Base-by-base conservation (phyloP, 2,797 vertebrate genomes). In the Etheostoma perlongum region DNA sequence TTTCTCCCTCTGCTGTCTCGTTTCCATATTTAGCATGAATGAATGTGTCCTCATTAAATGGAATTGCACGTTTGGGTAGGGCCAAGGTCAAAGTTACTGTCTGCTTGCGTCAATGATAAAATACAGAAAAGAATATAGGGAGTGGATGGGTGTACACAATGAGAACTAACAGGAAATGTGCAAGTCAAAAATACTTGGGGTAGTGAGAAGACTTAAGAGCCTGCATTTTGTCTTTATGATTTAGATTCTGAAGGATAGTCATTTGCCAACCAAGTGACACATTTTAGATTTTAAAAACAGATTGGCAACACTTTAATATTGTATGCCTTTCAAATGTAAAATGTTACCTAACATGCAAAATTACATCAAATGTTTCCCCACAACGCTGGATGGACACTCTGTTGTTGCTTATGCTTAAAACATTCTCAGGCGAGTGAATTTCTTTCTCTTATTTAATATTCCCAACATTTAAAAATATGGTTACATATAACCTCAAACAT, bases 1-100 rank as follows among this genome's bases (percentile, higher is more conserved):
- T 79, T 63, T 57, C 68, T 75, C 66, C 67, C 65, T 75, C 63
- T 10, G 72, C 70, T 60, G 62, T 65, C 62, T 63, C 47, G 2
- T 78, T 76, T 82, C 85, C 69, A 80, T 87, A 85, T 91, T 93
- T 90, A 85, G 90, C 86, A 90, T 85, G 87, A 92, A 93, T 81
- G 60, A 89, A 90, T 91, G 83, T 75, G 62, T 82, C 71, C 88
- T 94, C 88, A 92, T 93, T 93, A 90, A 79, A 86, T 74, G 84
- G 69, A 88, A 79, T 67, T 27, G 73, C 74, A 74, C 49, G 61
- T 89, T 87, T 53, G 55, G 44, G 57, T 30, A 79, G 8, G 42
- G 65, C 58, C 79, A 78, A 84, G 88, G 89, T 89, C 88, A 85
- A 42, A 67, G 46, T 79, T 36, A 57, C 46, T 60, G 67, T 48